Percentiles rank a stretch among this genome's conserved stretches.
Evolutionary conservation across 2,797 vertebrate genomes (phyloP).

Genomic region (Pseudomugil tenellus): DNA sequence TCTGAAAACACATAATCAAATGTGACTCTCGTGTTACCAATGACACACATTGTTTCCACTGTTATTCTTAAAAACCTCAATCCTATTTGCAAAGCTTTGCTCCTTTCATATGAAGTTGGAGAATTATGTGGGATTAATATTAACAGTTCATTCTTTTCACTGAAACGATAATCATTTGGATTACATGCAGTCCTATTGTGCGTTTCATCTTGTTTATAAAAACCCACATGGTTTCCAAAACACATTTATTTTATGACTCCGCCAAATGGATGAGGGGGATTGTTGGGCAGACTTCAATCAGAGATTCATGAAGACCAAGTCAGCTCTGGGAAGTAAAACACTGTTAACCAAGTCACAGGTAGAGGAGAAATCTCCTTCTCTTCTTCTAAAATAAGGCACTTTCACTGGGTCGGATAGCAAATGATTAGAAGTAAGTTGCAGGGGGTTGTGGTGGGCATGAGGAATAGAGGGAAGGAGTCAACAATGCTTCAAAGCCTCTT

Average conservation of each 20-base stretch:
- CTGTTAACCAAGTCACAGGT: slow-evolving; percentile 56
- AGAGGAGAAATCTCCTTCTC: slow-evolving; percentile 38
- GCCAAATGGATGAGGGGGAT: slow-evolving; percentile 59
- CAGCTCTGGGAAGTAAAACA: slow-evolving; percentile 9
- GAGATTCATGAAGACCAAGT: slow-evolving; percentile 48
- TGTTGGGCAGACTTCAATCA: slow-evolving; percentile 61
- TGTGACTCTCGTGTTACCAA: slow-evolving; percentile 31
- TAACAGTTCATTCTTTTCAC: slow-evolving; percentile 17
- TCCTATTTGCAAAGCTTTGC: slow-evolving; percentile 43
- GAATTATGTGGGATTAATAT: slow-evolving; percentile 10
- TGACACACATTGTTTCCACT: slow-evolving; percentile 28
- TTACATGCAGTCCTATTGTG: slow-evolving; percentile 42
- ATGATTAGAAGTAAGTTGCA: slow-evolving; percentile 47
- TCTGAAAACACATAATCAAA: slow-evolving; percentile 56
- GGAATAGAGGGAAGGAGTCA: slow-evolving; percentile 62
- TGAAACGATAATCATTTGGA: slow-evolving; percentile 36
- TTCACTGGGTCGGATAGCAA: slow-evolving; percentile 56
- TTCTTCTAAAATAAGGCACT: slow-evolving; percentile 47
- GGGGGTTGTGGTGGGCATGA: slow-evolving; percentile 55
- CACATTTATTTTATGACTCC: slow-evolving; percentile 49
- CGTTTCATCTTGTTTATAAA: slow-evolving; percentile 36
- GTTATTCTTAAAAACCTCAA: slow-evolving; percentile 47
- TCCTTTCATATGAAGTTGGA: slow-evolving; percentile 30
- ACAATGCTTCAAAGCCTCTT: slow-evolving; percentile 83
- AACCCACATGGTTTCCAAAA: slow-evolving; percentile 41